Conservation (phyloP, 2,888 invertebrate genomes). For the Phanerotoma sp. region DNA sequence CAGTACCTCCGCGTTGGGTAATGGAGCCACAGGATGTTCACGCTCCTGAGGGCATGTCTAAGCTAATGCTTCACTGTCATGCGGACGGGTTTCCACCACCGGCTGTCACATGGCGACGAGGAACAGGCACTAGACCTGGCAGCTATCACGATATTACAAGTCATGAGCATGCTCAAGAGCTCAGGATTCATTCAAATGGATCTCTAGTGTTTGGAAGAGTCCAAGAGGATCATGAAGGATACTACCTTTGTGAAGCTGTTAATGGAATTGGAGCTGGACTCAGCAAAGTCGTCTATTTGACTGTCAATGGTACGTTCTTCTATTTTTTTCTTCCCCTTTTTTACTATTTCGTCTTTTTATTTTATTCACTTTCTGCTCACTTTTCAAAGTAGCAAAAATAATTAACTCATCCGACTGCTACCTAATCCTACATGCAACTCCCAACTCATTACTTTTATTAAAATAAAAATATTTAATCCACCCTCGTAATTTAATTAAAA, state of each 20-base stretch:
- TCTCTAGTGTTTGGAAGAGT: slow-evolving; percentile 81
- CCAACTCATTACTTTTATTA: too few relatives aligned
- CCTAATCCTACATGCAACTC: too few relatives aligned
- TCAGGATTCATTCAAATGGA: slow-evolving; percentile 70
- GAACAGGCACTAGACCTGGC: slow-evolving; percentile 66
- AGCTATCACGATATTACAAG: slow-evolving; percentile 53
- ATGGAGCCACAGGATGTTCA: slow-evolving; percentile 81
- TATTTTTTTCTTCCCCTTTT: too few relatives aligned
- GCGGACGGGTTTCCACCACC: slow-evolving; percentile 92
- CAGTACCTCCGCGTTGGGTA: slow-evolving; percentile 89
- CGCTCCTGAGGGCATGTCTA: slow-evolving; percentile 55
- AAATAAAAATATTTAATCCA: too few relatives aligned
- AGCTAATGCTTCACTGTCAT: slow-evolving; percentile 75
- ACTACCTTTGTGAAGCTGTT: slow-evolving; percentile 90
- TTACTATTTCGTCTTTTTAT: too few relatives aligned
- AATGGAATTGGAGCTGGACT: slow-evolving; percentile 89
- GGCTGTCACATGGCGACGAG: slow-evolving; percentile 84
- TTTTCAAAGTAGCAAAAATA: too few relatives aligned
- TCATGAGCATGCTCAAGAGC: slow-evolving; percentile 52
- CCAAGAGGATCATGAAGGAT: slow-evolving; percentile 84
- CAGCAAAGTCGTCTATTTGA: slow-evolving; percentile 87
- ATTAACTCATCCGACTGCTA: too few relatives aligned
- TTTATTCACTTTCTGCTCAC: too few relatives aligned
- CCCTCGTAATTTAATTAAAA: too few relatives aligned
- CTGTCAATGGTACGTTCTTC: slow-evolving; percentile 81